These are phyloP conservation scores for Ascaphus truei DNA, from an alignment of 2,113 vertebrate genomes.

Conservation along the genomic window DNA sequence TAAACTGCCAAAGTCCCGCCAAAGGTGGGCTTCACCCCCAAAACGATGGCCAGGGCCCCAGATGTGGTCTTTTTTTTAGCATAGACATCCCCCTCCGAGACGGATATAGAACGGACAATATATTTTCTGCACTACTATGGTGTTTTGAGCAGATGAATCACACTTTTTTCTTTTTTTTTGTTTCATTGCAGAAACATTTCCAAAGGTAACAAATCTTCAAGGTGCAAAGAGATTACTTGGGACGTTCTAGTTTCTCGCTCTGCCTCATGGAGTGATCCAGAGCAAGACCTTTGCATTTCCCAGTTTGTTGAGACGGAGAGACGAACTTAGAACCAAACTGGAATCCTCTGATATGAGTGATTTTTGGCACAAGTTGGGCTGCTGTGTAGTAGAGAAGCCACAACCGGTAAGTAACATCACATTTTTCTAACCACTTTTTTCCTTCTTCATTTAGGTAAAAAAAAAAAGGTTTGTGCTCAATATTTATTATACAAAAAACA, in stretches of 20 bases:
- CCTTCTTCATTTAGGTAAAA: too few species aligned
- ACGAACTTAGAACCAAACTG: conserved; percentile 42
- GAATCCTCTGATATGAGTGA: conserved; percentile 76
- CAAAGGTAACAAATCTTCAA: not conserved
- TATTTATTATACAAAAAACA: too few species aligned
- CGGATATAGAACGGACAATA: too few species aligned
- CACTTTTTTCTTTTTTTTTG: not conserved
- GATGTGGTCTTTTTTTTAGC: not conserved
- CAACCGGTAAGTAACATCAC: conserved; percentile 71
- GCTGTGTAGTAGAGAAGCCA: conserved; percentile 86
- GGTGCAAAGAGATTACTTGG: not conserved
- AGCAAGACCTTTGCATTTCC: too few species aligned
- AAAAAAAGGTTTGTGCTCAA: too few species aligned
- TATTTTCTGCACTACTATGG: too few species aligned
- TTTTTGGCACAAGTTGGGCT: conserved; percentile 94
- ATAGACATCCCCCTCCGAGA: not conserved
- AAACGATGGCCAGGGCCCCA: not conserved
- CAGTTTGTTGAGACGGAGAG: conserved; percentile 30
- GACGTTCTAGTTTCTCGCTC: too few species aligned
- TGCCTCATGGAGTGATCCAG: conserved; percentile 40
- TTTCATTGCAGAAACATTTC: too few species aligned
- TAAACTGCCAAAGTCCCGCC: too few species aligned
- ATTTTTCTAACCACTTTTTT: too few species aligned
- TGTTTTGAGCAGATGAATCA: not conserved
- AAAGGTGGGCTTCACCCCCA: not conserved